A percentile compares a stretch with the other conserved stretches of the same genome.
Conservation (phyloP, 1,140 invertebrate genomes). For the Lethrus apterus region DNA sequence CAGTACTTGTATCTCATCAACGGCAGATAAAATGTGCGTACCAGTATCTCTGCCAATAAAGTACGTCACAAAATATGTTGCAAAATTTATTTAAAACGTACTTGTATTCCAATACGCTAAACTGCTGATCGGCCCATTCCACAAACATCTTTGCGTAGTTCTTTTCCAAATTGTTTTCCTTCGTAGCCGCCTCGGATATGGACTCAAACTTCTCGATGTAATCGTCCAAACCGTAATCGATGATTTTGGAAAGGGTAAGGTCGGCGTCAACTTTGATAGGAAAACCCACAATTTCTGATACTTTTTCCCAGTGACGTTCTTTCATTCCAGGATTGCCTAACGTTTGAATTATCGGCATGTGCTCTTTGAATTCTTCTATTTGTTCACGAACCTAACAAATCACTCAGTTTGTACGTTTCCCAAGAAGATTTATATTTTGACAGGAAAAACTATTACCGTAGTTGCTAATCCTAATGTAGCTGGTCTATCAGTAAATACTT, state of each 20-base stretch:
- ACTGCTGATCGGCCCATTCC: conserved; percentile 86
- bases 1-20: conserved; percentile 93
- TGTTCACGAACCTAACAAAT: conserved; percentile 44
- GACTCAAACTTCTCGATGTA: conserved; percentile 86
- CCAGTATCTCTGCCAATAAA: conserved; percentile 69
- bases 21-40: conserved; percentile 80
- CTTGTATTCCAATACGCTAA: conserved; percentile 65
- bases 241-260: conserved; percentile 80
- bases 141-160: conserved; percentile 83
- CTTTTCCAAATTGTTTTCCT: conserved; percentile 90
- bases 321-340: conserved; percentile 92
- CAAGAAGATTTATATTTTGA: neutral
- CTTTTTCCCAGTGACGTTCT: conserved; percentile 89
- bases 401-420: neutral
- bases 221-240: conserved; percentile 86
- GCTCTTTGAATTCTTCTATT: conserved; percentile 85
- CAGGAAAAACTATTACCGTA: conserved; percentile 41
- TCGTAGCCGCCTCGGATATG: conserved; percentile 91
- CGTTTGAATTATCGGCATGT: conserved; percentile 85
- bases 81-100: conserved; percentile 34
- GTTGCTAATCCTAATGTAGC: conserved; percentile 55
- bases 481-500: conserved; percentile 69
- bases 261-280: conserved; percentile 80
- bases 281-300: conserved; percentile 92
- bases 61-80: neutral